A percentile compares a stretch with the other conserved stretches of the same genome.
Evolutionary conservation across 1,140 invertebrate species (phyloP).

Genomic region (Drosophila novamexicana): DNA sequence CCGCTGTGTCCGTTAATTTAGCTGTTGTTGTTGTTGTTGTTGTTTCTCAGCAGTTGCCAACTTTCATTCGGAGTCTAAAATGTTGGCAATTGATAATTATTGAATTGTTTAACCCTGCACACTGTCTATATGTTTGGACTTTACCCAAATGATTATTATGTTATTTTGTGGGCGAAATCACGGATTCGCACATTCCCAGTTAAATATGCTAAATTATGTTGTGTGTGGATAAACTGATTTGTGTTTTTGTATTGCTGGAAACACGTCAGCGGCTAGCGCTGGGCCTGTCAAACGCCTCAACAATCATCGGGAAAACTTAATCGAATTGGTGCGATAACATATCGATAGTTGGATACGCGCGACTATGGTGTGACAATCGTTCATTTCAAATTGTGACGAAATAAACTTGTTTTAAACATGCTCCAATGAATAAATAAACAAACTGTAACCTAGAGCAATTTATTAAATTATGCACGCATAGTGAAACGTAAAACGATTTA

Average conservation of each 20-base stretch:
- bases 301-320: neutral
- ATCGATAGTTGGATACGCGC: neutral
- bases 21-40: conserved; percentile 19
- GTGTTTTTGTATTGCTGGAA: conserved; percentile 47
- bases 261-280: conserved; percentile 52
- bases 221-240: conserved; percentile 30
- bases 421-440: neutral
- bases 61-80: conserved; percentile 37
- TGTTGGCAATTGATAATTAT: conserved; percentile 12
- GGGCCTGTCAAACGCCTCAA: conserved; percentile 6
- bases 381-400: neutral
- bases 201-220: conserved; percentile 41
- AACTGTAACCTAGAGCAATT: no score
- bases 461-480: no score
- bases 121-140: neutral
- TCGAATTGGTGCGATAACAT: conserved; percentile 16
- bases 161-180: conserved; percentile 26
- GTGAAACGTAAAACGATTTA: no score
- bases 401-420: neutral
- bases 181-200: conserved; percentile 19
- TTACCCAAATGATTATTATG: neutral
- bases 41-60: conserved; percentile 12
- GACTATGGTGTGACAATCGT: neutral
- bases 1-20: conserved; percentile 2
- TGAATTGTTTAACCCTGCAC: conserved; percentile 7